phyloP scores from a whole-genome alignment of 2,888 invertebrate species.

The Diaperis boleti region DNA sequence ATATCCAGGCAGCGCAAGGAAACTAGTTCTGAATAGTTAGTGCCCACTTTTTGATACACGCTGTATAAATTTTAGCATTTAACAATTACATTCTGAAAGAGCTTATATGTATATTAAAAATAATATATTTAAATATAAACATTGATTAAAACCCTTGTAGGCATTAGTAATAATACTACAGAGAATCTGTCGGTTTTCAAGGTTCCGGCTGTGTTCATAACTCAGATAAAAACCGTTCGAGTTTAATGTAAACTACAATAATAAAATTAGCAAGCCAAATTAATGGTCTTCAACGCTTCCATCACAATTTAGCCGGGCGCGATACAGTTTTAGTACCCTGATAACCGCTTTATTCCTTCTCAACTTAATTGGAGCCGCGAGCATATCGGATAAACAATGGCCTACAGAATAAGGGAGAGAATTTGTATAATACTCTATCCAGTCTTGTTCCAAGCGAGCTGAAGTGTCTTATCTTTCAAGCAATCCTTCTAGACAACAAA shows the following conservation, averaged over 20 bases:
- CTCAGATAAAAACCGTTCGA: constrained; percentile 46
- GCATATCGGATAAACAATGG: constrained; percentile 56
- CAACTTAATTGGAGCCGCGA: constrained; percentile 56
- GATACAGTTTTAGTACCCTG: constrained; percentile 54
- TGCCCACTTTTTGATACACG: no score
- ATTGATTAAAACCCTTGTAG: constrained; percentile 45
- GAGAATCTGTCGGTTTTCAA: constrained; percentile 37
- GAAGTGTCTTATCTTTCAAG: constrained; percentile 56
- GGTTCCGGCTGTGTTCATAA: constrained; percentile 38
- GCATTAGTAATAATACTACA: constrained; percentile 48
- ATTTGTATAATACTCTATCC: constrained; percentile 53
- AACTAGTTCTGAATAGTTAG: no score
- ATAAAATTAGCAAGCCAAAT: constrained; percentile 56
- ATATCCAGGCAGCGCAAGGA: no score
- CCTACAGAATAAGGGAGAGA: constrained; percentile 55
- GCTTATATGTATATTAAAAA: no score
- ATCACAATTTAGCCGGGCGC: constrained; percentile 51
- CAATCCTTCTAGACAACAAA: constrained; percentile 62
- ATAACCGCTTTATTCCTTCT: constrained; percentile 55
- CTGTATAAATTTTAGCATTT: no score
- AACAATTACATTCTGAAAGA: no score
- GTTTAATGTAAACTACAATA: constrained; percentile 46
- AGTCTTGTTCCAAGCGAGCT: constrained; percentile 38
- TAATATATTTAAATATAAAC: constrained; percentile 17
- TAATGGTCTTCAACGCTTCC: constrained; percentile 55